phyloP scores from a whole-genome alignment of 2,797 vertebrate genomes.

The Eulemur coronatus region DNA sequence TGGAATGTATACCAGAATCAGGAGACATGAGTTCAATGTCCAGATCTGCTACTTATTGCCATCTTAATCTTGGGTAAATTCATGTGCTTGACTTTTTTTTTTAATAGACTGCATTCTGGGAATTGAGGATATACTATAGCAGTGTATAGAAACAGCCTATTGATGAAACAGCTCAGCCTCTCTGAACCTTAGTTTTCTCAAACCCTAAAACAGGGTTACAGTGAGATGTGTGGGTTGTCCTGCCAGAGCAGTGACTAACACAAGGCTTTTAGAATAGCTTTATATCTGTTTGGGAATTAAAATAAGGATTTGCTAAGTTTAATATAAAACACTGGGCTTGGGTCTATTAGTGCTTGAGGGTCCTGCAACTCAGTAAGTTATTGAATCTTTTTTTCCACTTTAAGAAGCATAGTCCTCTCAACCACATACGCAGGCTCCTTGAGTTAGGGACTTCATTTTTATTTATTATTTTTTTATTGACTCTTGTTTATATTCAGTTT shows the following conservation, averaged over 20 bases:
- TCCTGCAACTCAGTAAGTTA: neutral
- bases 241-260: neutral
- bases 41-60: neutral
- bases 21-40: neutral
- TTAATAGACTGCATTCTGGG: neutral
- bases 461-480: neutral
- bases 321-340: neutral
- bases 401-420: neutral
- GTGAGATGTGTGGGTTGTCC: neutral
- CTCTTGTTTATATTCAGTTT: neutral
- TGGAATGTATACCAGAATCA: neutral
- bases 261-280: neutral
- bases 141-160: neutral
- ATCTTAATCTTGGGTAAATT: neutral
- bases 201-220: neutral
- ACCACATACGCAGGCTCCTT: neutral
- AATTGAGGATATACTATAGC: neutral
- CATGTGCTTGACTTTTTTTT: neutral
- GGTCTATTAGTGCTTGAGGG: neutral
- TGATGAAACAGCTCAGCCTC: neutral
- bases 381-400: rapidly evolving
- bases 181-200: neutral
- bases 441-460: neutral
- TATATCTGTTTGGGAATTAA: neutral
- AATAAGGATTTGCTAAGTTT: neutral